phyloP scores from a whole-genome alignment of 2,888 invertebrate genomes.

The Blastobasis adustella region DNA sequence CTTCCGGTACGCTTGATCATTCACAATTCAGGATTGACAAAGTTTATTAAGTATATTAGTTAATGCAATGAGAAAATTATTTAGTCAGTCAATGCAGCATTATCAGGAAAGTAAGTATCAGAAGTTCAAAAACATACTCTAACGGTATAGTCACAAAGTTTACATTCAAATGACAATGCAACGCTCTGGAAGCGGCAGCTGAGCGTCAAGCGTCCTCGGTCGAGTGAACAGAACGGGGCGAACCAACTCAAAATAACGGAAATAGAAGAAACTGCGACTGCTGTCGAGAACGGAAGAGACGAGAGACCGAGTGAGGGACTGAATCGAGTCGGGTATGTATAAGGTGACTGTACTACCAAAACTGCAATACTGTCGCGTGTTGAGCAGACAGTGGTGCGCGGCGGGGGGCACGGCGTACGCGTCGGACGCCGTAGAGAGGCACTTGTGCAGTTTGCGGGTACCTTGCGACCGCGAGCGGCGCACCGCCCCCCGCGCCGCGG shows the following conservation, averaged over 20 bases:
- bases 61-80: no score
- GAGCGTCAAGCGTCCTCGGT: constrained; percentile 1
- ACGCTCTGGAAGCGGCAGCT: neutral
- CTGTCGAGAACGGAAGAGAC: constrained; percentile 54
- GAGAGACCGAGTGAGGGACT: constrained; percentile 39
- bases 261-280: constrained; percentile 66
- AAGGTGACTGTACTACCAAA: constrained; percentile 93
- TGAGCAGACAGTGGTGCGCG: constrained; percentile 81
- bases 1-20: constrained; percentile 16
- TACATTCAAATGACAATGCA: no score
- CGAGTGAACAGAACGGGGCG: constrained; percentile 5
- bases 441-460: constrained; percentile 94
- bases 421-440: constrained; percentile 91
- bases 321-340: constrained; percentile 17
- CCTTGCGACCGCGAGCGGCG: constrained; percentile 95
- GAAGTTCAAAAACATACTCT: no score
- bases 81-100: no score
- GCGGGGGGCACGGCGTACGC: constrained; percentile 79
- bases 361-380: constrained; percentile 95
- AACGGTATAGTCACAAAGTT: no score
- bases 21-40: no score
- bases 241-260: constrained; percentile 33
- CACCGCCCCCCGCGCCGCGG: constrained; percentile 54
- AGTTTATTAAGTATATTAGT: no score
- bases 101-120: no score